Evolutionary conservation across 2,888 invertebrate species (phyloP).

Genomic region (Gymnoscelis rufifasciata): DNA sequence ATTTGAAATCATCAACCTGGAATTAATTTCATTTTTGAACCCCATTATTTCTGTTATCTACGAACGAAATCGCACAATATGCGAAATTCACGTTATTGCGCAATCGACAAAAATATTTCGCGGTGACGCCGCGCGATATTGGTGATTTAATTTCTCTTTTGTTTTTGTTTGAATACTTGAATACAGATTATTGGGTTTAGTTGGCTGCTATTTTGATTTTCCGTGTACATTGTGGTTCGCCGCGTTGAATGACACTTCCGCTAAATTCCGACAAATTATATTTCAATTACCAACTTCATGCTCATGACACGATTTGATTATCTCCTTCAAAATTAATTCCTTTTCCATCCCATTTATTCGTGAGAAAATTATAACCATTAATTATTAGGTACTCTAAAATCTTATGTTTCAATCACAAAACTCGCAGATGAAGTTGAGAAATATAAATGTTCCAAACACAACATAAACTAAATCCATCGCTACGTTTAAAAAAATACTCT

Average conservation of each 20-base stretch:
- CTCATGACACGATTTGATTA: no score
- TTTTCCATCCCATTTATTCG: no score
- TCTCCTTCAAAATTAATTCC: no score
- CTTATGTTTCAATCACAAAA: not conserved
- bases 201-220: conserved; percentile 16
- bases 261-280: no score
- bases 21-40: conserved; percentile 80
- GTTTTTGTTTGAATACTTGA: conserved; percentile 40
- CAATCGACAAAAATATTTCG: conserved; percentile 70
- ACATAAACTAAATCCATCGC: conserved; percentile 46
- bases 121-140: conserved; percentile 45
- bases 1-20: conserved; percentile 80
- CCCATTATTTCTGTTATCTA: conserved; percentile 79
- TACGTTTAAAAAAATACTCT: conserved; percentile 44
- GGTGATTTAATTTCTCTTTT: conserved; percentile 55
- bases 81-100: conserved; percentile 73
- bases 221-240: conserved; percentile 13
- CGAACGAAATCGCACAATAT: conserved; percentile 73
- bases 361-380: no score
- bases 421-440: conserved; percentile 7
- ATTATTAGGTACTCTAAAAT: not conserved
- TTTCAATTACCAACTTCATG: no score
- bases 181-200: conserved; percentile 22
- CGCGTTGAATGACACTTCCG: not conserved
- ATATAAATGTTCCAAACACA: conserved; percentile 34